Base-by-base conservation (phyloP, 2,113 vertebrate species). In the Falcunculus frontatus region DNA sequence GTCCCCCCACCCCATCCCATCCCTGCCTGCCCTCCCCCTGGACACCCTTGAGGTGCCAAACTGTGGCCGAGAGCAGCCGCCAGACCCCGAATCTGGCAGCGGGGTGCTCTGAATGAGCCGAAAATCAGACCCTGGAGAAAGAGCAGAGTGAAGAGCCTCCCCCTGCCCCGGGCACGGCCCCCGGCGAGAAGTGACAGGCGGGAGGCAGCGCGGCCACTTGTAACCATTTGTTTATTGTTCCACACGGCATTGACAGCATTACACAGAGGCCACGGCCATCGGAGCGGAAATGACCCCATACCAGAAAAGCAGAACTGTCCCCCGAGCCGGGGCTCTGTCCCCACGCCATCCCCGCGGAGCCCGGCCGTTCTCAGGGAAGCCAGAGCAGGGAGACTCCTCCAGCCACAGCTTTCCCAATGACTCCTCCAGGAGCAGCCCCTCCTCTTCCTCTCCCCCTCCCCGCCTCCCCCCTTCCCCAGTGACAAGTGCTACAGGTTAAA, bases 401-500 rank as follows among this genome's bases (percentile, higher is more conserved):
- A 16, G 84, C 11, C 2, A 16, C 70, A 41, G 88, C 75, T 41
- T 62, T 47, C 59, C 94, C 87, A 13, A 12, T 3, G 79, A 20
- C 57, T 64, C 19, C 84, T 29, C 21, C 42, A 70, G 81, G 67
- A 81, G 70, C 89, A 82, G 80, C 55, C 42, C 83, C 39, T 83
- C 78, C 49, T 79, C 81, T 10, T 68, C 68, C 80, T 93, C 59
- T 3, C 53, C 78, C 65, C 26, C 50, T 59, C 68, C 65, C 75
- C 4, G 0, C 60, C 55, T 39, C 74, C 64, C 81, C 67, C 68
- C 62, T 77, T 77, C 70, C 84, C 69, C 90, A 87, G 92, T 92
- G 91, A 94, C 94, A 95, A 95, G 94, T 97, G 96, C 96, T 96
- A 96, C 96, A 96, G 50, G 60, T 97, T 95, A 78, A 95, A 96